Conservation (phyloP, 2,113 vertebrate genomes). For the Elephantulus edwardii region DNA sequence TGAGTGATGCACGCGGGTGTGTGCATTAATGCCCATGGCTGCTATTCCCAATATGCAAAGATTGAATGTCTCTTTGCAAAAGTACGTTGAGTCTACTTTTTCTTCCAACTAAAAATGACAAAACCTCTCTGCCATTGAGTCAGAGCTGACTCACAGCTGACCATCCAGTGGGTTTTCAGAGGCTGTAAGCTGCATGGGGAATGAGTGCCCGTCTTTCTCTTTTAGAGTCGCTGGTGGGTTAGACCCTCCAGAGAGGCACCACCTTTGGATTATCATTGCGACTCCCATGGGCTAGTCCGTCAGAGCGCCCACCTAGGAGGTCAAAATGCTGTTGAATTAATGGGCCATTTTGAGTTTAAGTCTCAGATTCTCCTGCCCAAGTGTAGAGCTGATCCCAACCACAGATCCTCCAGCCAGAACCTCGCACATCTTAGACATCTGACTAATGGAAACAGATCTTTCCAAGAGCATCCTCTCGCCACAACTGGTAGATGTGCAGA, state of each 20-base stretch:
- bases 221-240: too few relatives aligned
- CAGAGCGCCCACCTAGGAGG: too few relatives aligned
- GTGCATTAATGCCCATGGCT: neutral
- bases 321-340: neutral
- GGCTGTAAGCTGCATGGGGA: too few relatives aligned
- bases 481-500: neutral
- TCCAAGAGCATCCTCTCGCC: neutral
- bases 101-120: too few relatives aligned
- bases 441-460: constrained; percentile 23
- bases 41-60: neutral
- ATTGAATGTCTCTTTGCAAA: neutral
- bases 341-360: neutral
- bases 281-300: too few relatives aligned
- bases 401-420: neutral
- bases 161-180: too few relatives aligned
- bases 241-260: too few relatives aligned
- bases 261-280: too few relatives aligned
- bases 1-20: neutral
- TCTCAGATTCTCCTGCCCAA: neutral
- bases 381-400: constrained; percentile 18
- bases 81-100: too few relatives aligned
- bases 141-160: too few relatives aligned
- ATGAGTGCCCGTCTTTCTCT: too few relatives aligned
- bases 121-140: too few relatives aligned
- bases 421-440: neutral